Conservation (phyloP, 2,888 invertebrate species). For the Tachina fera region DNA sequence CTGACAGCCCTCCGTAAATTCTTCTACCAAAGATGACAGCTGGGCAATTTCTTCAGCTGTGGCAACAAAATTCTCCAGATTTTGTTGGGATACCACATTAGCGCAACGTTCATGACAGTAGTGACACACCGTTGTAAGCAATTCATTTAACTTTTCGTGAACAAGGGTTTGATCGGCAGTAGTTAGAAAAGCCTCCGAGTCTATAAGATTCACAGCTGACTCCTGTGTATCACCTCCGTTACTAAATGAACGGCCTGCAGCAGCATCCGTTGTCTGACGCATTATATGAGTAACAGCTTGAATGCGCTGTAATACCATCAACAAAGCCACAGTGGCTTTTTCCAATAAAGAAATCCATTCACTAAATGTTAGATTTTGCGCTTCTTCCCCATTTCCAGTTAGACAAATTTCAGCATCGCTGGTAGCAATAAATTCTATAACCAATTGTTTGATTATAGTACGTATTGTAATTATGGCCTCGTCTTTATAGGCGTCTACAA, state of each 20-base stretch:
- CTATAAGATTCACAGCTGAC: conserved; percentile 84
- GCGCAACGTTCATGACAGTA: conserved; percentile 96
- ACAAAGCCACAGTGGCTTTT: conserved; percentile 86
- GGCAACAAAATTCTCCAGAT: conserved; percentile 88
- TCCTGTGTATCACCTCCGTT: conserved; percentile 76
- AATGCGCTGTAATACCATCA: conserved; percentile 89
- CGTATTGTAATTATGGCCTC: conserved; percentile 95
- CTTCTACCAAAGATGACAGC: conserved; percentile 90
- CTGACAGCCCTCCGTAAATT: conserved; percentile 90
- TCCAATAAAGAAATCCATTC: conserved; percentile 89
- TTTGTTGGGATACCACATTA: conserved; percentile 91
- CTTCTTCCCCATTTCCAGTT: conserved; percentile 83
- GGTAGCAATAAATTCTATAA: conserved; percentile 89
- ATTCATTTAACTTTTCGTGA: conserved; percentile 88
- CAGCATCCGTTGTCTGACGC: conserved; percentile 88
- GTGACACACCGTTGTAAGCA: conserved; percentile 92
- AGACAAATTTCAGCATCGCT: conserved; percentile 85
- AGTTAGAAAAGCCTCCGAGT: conserved; percentile 88
- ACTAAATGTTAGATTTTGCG: conserved; percentile 85
- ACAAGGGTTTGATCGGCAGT: conserved; percentile 88
- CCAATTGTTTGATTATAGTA: conserved; percentile 93
- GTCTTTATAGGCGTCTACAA: conserved; percentile 93
- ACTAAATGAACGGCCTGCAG: conserved; percentile 84
- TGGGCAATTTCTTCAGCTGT: conserved; percentile 90
- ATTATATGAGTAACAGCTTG: conserved; percentile 90